Conservation (phyloP, 2,113 vertebrate species). For the Oreamnos americanus region DNA sequence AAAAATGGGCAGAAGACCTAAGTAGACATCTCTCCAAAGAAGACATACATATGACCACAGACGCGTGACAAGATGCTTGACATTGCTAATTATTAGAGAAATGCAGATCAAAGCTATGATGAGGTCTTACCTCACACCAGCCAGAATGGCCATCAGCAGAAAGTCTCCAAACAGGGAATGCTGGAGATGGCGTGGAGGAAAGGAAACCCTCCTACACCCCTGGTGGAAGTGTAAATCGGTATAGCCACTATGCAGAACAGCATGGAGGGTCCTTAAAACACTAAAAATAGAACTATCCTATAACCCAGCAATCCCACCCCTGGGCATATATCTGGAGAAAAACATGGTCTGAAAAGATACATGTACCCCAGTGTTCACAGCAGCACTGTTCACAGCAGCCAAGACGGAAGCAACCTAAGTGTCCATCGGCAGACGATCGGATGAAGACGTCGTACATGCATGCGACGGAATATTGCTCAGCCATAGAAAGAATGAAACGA, state of each 20-base stretch:
- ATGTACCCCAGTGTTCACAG: not conserved
- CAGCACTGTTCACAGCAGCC: not conserved
- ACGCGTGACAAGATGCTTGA: not conserved
- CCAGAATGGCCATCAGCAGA: not conserved
- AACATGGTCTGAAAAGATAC: not conserved
- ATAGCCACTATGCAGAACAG: not conserved
- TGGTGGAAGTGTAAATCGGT: not conserved
- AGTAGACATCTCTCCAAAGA: not conserved
- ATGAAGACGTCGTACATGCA: accelerated
- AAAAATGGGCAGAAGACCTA: not conserved
- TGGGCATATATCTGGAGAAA: not conserved
- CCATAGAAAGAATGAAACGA: not conserved
- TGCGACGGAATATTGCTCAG: accelerated
- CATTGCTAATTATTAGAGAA: not conserved
- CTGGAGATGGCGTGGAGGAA: not conserved
- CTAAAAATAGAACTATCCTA: not conserved
- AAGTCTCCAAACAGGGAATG: not conserved
- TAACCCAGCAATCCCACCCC: not conserved
- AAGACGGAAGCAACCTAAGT: not conserved
- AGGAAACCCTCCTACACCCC: not conserved
- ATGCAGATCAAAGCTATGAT: not conserved
- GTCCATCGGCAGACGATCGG: accelerated
- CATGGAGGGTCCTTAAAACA: not conserved
- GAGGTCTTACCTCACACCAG: not conserved
- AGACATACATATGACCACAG: not conserved